Evolutionary conservation across 1,140 invertebrate species (phyloP), one percentile per base, ranked within the genome.

Genomic region (Pissodes strobi): DNA sequence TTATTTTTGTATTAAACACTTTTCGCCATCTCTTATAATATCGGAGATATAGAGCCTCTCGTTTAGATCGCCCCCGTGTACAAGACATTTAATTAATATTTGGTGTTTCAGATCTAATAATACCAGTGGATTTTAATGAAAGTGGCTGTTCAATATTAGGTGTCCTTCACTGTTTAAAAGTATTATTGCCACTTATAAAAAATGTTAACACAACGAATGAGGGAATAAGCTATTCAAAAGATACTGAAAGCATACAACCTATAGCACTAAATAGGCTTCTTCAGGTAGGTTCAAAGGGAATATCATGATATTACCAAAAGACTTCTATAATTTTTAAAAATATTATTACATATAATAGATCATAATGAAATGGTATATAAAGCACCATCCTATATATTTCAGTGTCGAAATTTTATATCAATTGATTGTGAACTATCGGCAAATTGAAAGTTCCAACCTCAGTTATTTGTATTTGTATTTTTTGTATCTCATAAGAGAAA

Each of bases 161-260:
- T 48, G 82, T 84, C 25, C 80, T 91, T 34, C 79, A 85, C 39
- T 87, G 87, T 74, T 72, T 90, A 34, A 82, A 86, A 69, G 75
- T 82, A 27, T 76, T 89, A 41, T 74, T 90, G 38, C 86, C 86
- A 2, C 82, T 10, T 69, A 65, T 23, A 59, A 30, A 22, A 17
- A 23, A 27, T 41, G 30, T 46, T 13, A 65, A 46, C 34, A 37
- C 4, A 30, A 39, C 22, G 13, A 52, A 34, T 39, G 58, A 51
- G 12, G 58, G 58, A 22, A 18, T 25, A 23, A 23, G 46, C 8
- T 17, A 38, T 12, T 51, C 58, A 37, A 63, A 60, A 57, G 37
- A 51, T 34, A 61, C 49, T 61, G 58, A 64, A 55, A 57, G 41
- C 60, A 64, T 34, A 30, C 59, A 66, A 45, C 46, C 41, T 64